Base-by-base conservation (phyloP, 1,140 invertebrate species). In the Macrostomum lignano region DNA sequence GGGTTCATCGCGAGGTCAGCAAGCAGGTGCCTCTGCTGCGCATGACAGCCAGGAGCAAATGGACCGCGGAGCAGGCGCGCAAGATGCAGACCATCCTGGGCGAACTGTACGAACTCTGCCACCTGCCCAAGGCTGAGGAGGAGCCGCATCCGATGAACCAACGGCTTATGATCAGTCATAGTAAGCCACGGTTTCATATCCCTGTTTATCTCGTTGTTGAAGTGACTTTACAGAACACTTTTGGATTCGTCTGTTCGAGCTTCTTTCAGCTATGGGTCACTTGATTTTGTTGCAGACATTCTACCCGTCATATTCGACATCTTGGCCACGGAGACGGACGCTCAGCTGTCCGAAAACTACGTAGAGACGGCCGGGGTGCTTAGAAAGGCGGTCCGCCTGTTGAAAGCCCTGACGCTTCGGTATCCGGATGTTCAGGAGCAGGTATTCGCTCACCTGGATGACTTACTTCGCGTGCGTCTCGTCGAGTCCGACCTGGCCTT, bases 141-240 rank as follows among this genome's bases (percentile, higher is more conserved):
- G 51, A 55, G 34, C 46, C 36, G 11, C 42, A 43, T 39, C 40
- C 40, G 13, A 54, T 56, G 49, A 56, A 56, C 33, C 53, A 56
- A 33, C 53, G 48, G 35, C 49, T 56, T 7, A 44, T 54, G 41
- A 49, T 54, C 14, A 55, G 48, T 25, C 49, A 55, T 38, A 50
- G 52, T 54, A 40, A 42, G n/a, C n/a, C n/a, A n/a, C n/a, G n/a
- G n/a, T n/a, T n/a, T n/a, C n/a, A n/a, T n/a, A n/a, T n/a, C n/a
- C n/a, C n/a, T n/a, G n/a, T n/a, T n/a, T n/a, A n/a, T n/a, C n/a
- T n/a, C n/a, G n/a, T n/a, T n/a, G n/a, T n/a, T n/a, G n/a, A n/a
- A n/a, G n/a, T n/a, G n/a, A n/a, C n/a, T n/a, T n/a, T n/a, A n/a
- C n/a, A n/a, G n/a, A n/a, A n/a, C n/a, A n/a, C n/a, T n/a, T n/a